Evolutionary conservation across 35 echinoderm and acorn worm genomes (phyloP).

Genomic region (Holothuria glaberrima): DNA sequence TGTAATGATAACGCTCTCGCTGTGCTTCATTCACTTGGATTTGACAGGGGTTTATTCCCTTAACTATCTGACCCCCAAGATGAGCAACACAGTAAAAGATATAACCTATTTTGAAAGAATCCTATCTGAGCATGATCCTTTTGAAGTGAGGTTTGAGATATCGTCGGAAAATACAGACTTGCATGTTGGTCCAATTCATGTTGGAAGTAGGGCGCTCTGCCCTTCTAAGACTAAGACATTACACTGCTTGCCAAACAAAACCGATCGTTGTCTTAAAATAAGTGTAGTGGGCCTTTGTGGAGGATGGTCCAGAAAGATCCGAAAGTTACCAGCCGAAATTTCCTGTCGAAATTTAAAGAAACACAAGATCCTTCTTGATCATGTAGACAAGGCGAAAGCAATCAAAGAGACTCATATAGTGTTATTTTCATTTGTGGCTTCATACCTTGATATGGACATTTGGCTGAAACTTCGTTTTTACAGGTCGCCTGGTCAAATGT

Average conservation of each 20-base stretch:
- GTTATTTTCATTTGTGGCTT: not conserved
- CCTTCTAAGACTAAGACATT: not conserved
- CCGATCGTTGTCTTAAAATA: not conserved
- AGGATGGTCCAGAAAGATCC: not conserved
- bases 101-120: not conserved
- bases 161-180: too few species aligned
- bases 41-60: too few species aligned
- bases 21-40: too few species aligned
- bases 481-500: too few species aligned
- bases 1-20: too few species aligned
- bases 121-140: not conserved
- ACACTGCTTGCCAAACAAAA: not conserved
- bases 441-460: not conserved
- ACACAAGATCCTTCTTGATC: not conserved
- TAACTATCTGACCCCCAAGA: too few species aligned
- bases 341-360: not conserved
- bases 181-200: too few species aligned
- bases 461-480: too few species aligned
- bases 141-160: not conserved
- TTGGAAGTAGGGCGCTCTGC: too few species aligned
- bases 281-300: not conserved
- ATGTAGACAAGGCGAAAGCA: not conserved
- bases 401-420: not conserved
- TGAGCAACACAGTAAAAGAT: not conserved
- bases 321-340: not conserved